phyloP scores from a whole-genome alignment of 2,113 vertebrate species.

The Ophiodon elongatus region DNA sequence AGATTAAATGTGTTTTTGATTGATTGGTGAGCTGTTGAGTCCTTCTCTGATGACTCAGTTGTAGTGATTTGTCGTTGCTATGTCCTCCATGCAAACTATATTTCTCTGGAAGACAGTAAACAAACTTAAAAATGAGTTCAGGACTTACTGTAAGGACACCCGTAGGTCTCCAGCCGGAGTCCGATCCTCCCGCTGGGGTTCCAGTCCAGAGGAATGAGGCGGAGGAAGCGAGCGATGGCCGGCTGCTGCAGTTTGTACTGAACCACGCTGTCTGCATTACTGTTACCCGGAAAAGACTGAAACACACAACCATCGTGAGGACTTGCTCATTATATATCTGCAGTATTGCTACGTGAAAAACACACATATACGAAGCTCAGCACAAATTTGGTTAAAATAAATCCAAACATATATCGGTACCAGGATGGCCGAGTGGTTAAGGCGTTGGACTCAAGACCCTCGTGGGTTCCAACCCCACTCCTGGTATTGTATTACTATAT shows the following conservation, averaged over 20 bases:
- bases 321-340: not conserved
- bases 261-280: constrained; percentile 75
- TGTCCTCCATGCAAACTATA: not conserved
- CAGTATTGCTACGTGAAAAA: not conserved
- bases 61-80: not conserved
- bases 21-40: not conserved
- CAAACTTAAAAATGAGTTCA: not conserved
- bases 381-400: not conserved
- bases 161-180: constrained; percentile 75
- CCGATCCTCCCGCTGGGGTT: constrained; percentile 76
- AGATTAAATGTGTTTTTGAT: not conserved
- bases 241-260: constrained; percentile 75
- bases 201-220: constrained; percentile 75
- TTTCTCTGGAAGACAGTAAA: constrained; percentile 1
- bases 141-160: constrained; percentile 70
- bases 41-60: not conserved
- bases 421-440: no score
- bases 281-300: constrained; percentile 72
- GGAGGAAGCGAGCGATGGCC: constrained; percentile 72
- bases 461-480: no score
- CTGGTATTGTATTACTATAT: no score
- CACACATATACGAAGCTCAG: not conserved
- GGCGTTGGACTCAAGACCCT: no score
- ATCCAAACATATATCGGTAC: not conserved
- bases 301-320: not conserved